Evolutionary conservation across 2,113 vertebrate genomes (phyloP), one percentile per base, ranked within the genome.

Genomic region (Percina caprodes): DNA sequence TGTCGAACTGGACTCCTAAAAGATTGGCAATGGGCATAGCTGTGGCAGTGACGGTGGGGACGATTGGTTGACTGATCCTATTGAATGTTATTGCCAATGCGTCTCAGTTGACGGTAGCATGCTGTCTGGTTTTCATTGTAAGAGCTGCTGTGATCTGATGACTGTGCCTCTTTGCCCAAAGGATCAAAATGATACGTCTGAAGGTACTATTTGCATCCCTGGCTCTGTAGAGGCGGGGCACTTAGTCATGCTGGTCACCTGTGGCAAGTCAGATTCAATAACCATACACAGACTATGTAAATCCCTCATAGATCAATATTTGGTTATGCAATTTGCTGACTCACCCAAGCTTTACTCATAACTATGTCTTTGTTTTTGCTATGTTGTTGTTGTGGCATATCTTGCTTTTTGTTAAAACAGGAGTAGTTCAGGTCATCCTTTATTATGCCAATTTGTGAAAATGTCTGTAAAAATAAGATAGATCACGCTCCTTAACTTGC

Each of bases 1-100:
- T 98, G 92, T 97, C 96, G 75, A 93, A 94, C 59, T 94, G 94
- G 84, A 95, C 92, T 85, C 85, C 92, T 69, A 86, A 67, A 73
- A 94, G 86, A 69, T 95, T 93, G 6, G 90, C 92, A 14, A 94
- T 92, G 71, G 93, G 90, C 95, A 95, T 96, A 12, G 86, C 80
- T 83, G 72, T 24, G 77, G 79, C 59, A 13, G 39, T 10, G 56
- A 63, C 58, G 70, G 67, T 4, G 48, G 72, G 13, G 51, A 82
- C 74, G 6, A 73, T 84, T 73, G 88, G 73, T 68, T 81, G 61
- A 73, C 71, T 88, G 84, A 95, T 96, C 96, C 90, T 89, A 69
- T 74, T 89, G 77, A 74, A 73, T 93, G 82, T 93, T 94, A 87
- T 86, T 77, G 60, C 87, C 79, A 59, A 23, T 21, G 74, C 46